Conservation (phyloP, 2,113 vertebrate species). For the Crypturellus undulatus region DNA sequence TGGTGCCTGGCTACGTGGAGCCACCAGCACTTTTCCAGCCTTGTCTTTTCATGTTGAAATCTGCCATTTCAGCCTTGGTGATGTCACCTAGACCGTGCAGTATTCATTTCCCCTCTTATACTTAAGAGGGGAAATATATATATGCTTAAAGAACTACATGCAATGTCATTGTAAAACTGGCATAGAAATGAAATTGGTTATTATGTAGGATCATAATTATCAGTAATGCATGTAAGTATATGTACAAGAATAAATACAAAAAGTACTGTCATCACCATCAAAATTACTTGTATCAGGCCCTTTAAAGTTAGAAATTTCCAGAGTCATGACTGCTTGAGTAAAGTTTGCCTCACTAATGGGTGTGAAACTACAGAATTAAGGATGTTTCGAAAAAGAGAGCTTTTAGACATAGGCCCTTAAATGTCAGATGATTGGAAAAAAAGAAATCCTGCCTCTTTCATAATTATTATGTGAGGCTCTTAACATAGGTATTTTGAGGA, state of each 20-base stretch:
- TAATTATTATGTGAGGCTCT: not conserved
- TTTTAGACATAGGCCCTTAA: not conserved
- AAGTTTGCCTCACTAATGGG: not conserved
- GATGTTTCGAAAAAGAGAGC: not conserved
- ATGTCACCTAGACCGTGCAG: not conserved
- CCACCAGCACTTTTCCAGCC: not conserved
- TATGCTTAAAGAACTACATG: not conserved
- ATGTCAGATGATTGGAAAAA: not conserved
- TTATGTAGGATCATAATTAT: not conserved
- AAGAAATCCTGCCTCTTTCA: not conserved
- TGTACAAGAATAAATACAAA: not conserved
- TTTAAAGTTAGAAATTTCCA: not conserved
- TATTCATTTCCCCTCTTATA: not conserved
- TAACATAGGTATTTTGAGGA: not conserved
- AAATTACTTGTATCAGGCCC: not conserved
- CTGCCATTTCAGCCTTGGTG: not conserved
- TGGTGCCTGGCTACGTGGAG: not conserved
- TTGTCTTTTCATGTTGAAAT: slow-evolving; percentile 12
- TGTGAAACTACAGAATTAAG: not conserved
- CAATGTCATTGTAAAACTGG: not conserved
- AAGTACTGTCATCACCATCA: not conserved
- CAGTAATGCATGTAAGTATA: not conserved
- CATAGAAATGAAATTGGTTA: not conserved
- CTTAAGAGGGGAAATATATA: too few relatives aligned
- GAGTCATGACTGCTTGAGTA: not conserved